These are phyloP conservation scores for Sisyra nigra DNA, from an alignment of 2,888 invertebrate species.

Conservation along the genomic window DNA sequence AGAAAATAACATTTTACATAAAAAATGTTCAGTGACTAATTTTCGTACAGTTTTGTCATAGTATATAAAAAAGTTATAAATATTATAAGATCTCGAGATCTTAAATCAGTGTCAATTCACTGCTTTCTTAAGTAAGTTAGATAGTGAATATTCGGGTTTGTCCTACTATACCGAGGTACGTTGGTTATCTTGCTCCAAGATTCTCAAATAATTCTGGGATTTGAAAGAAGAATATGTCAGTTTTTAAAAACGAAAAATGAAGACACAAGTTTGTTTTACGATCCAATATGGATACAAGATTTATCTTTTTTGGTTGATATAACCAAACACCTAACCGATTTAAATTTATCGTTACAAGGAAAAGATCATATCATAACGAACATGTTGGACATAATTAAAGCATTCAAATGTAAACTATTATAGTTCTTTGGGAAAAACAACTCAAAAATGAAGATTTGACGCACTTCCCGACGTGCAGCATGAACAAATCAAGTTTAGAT, in stretches of 20 bases:
- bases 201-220: slow-evolving; percentile 15
- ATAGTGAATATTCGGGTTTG: slow-evolving; percentile 14
- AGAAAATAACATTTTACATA: too few species aligned
- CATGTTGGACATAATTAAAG: slow-evolving; percentile 13
- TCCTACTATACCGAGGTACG: slow-evolving; percentile 15
- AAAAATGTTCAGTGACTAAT: too few species aligned
- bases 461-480: slow-evolving; percentile 11
- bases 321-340: slow-evolving; percentile 4
- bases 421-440: slow-evolving; percentile 13
- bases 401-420: slow-evolving; percentile 14
- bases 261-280: slow-evolving; percentile 9
- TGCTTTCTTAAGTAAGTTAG: slow-evolving; percentile 14
- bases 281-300: slow-evolving; percentile 2
- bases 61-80: too few species aligned
- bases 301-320: background rate
- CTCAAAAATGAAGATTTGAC: slow-evolving; percentile 12
- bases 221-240: slow-evolving; percentile 11
- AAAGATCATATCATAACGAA: slow-evolving; percentile 13
- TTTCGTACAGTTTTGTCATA: too few species aligned
- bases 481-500: slow-evolving; percentile 10
- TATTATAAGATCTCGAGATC: too few species aligned
- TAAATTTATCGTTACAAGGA: slow-evolving; percentile 12
- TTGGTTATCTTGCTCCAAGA: slow-evolving; percentile 14
- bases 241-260: slow-evolving; percentile 10
- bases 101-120: slow-evolving; percentile 11